Percentiles rank a stretch among this genome's conserved stretches.
Evolutionary conservation across 2,888 invertebrate species (phyloP).

Genomic region (Helicoverpa assulta): DNA sequence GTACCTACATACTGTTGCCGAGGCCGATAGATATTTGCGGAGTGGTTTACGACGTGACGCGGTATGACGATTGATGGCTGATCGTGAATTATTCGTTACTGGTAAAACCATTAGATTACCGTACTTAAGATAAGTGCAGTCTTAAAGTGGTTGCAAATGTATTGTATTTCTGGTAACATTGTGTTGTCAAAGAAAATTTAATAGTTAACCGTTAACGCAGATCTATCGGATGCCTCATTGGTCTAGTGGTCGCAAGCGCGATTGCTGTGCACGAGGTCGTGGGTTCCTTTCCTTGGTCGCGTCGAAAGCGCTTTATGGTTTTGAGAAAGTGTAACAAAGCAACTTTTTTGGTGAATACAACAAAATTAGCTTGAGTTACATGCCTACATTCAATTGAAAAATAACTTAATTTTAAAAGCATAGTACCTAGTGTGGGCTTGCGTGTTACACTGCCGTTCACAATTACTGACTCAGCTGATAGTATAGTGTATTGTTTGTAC

Average conservation of each 20-base stretch:
- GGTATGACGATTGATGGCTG: slow-evolving; percentile 36
- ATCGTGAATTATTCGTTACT: slow-evolving; percentile 8
- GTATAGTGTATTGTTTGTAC: neutral
- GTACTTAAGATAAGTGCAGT: neutral
- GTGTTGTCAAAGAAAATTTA: too few relatives aligned
- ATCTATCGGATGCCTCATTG: too few relatives aligned
- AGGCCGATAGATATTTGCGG: slow-evolving; percentile 60
- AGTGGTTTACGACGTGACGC: slow-evolving; percentile 57
- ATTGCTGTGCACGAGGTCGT: too few relatives aligned
- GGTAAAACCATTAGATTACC: neutral
- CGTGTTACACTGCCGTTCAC: neutral
- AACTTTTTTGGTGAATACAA: too few relatives aligned
- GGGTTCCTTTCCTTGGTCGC: too few relatives aligned
- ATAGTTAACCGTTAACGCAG: too few relatives aligned
- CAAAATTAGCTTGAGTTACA: too few relatives aligned
- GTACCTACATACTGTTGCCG: slow-evolving; percentile 41
- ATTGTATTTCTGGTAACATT: too few relatives aligned
- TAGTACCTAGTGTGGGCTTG: neutral
- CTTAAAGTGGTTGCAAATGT: neutral
- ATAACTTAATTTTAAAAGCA: neutral
- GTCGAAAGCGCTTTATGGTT: too few relatives aligned
- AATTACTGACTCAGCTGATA: neutral
- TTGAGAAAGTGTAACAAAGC: too few relatives aligned
- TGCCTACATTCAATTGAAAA: too few relatives aligned
- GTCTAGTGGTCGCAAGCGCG: too few relatives aligned